phyloP scores from a whole-genome alignment of 2,888 invertebrate species.

The Busseola fusca region DNA sequence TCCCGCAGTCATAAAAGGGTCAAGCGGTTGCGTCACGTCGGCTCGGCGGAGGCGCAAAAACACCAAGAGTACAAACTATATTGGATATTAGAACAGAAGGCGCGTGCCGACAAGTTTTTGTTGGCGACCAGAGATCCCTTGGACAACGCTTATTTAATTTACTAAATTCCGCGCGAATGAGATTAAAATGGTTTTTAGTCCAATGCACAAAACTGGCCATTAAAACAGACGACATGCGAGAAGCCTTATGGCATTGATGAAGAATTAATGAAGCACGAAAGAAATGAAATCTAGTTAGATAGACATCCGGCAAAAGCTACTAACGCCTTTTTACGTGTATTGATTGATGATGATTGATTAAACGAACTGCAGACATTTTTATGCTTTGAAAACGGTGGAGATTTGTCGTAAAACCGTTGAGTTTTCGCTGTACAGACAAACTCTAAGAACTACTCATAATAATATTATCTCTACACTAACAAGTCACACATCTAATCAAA shows the following conservation, averaged over 20 bases:
- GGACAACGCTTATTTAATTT: conserved; percentile 76
- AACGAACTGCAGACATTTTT: conserved; percentile 7
- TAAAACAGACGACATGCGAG: conserved; percentile 1
- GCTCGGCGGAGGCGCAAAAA: conserved; percentile 78
- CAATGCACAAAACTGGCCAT: conserved; percentile 18
- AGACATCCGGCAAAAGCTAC: conserved; percentile 12
- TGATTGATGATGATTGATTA: conserved; percentile 37
- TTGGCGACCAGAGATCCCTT: conserved; percentile 62
- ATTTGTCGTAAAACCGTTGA: conserved; percentile 40
- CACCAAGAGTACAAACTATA: conserved; percentile 83
- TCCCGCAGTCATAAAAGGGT: conserved; percentile 84
- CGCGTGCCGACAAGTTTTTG: conserved; percentile 84
- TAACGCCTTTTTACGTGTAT: conserved; percentile 26
- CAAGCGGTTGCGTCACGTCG: conserved; percentile 83
- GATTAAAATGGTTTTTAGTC: conserved; percentile 55
- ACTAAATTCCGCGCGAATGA: conserved; percentile 66
- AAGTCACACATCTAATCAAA: conserved; percentile 28
- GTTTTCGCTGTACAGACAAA: conserved; percentile 21
- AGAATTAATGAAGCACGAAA: conserved; percentile 8
- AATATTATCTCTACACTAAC: conserved; percentile 17
- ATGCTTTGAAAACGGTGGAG: conserved; percentile 17
- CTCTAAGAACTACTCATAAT: conserved; percentile 5
- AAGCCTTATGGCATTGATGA: background rate
- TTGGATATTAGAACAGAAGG: conserved; percentile 87
- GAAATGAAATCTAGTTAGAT: conserved; percentile 10